phyloP scores from a whole-genome alignment of 2,888 invertebrate genomes.

The Diaphora mendica region DNA sequence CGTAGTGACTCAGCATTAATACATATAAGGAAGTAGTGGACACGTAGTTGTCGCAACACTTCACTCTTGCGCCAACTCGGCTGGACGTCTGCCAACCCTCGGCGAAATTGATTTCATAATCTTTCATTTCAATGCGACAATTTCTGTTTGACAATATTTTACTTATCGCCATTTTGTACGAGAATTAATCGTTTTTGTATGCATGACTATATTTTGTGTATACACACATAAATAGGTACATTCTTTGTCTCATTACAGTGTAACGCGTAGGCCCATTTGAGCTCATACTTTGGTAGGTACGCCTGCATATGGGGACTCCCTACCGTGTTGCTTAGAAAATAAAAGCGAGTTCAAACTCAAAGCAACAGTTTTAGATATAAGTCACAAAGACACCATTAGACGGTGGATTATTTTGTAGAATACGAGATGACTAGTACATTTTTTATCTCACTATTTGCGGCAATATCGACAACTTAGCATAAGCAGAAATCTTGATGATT shows the following conservation, averaged over 20 bases:
- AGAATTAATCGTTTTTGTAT: constrained; percentile 7
- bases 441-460: background rate
- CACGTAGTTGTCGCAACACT: constrained; percentile 24
- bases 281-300: no score
- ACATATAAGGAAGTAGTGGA: constrained; percentile 22
- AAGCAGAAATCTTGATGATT: no score
- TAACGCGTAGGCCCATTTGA: no score
- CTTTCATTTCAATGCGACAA: constrained; percentile 49
- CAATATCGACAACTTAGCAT: no score
- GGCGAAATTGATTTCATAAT: constrained; percentile 50
- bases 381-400: background rate
- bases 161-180: background rate
- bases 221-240: no score
- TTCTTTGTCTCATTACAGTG: no score
- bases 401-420: background rate
- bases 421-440: background rate
- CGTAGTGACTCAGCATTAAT: constrained; percentile 14
- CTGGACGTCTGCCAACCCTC: constrained; percentile 44
- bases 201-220: background rate
- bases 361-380: background rate
- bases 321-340: no score
- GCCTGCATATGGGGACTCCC: no score
- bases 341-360: no score
- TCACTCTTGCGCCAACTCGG: constrained; percentile 35
- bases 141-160: constrained; percentile 25